These are phyloP conservation scores for Sphaerolaimus hirsutus DNA, from an alignment of 2,888 invertebrate genomes.

Conservation along the genomic window DNA sequence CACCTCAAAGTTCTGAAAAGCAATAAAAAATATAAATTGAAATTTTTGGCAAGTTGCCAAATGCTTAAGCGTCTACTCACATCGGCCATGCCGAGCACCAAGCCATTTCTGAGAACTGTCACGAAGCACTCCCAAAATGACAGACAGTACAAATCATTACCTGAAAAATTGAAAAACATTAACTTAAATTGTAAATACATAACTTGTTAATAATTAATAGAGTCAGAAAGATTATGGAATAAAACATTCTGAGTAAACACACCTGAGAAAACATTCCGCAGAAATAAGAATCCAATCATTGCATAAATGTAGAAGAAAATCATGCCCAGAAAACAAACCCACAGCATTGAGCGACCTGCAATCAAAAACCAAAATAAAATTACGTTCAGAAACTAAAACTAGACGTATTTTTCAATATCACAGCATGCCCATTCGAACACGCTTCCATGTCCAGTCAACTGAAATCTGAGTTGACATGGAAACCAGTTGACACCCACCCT, in stretches of 20 bases:
- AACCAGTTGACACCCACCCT: no score
- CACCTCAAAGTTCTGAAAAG: conserved; percentile 9
- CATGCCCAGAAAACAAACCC: conserved; percentile 27
- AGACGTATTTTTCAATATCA: background rate
- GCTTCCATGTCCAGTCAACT: no score
- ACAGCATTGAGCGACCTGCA: conserved; percentile 25
- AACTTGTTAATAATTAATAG: no score
- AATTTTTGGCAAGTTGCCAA: background rate
- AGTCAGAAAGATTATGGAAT: no score
- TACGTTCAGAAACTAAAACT: no score
- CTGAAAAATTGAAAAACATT: no score
- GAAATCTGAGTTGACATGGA: no score
- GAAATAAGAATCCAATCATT: conserved; percentile 26
- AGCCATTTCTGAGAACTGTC: conserved; percentile 26
- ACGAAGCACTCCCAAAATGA: conserved; percentile 27
- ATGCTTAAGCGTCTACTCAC: conserved; percentile 9
- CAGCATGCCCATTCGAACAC: no score
- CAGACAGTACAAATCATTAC: conserved; percentile 24
- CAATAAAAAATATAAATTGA: no score
- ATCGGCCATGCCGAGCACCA: conserved; percentile 27
- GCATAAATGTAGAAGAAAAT: conserved; percentile 28
- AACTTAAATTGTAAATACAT: no score
- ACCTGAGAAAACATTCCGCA: conserved; percentile 25
- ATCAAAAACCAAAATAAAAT: background rate
- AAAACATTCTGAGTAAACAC: no score